phyloP scores from a whole-genome alignment of 2,888 invertebrate genomes.

The Chelonus formosanus region DNA sequence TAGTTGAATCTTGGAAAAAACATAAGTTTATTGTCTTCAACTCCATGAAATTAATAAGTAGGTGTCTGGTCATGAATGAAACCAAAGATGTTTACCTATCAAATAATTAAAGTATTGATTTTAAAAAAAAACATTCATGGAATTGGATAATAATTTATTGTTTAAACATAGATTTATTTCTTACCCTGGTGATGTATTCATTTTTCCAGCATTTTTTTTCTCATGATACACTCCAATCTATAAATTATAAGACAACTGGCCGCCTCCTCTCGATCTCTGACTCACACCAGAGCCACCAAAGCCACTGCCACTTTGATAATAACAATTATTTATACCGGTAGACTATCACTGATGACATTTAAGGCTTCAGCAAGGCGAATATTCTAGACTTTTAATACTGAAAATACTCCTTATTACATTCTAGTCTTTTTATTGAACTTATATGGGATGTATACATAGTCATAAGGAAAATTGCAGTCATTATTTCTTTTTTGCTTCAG shows the following conservation, averaged over 20 bases:
- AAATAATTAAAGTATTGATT: too few species aligned
- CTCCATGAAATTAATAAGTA: too few species aligned
- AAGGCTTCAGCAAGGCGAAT: conserved; percentile 45
- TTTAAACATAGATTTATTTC: too few species aligned
- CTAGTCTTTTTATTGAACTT: too few species aligned
- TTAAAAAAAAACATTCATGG: too few species aligned
- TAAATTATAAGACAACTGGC: conserved; percentile 55
- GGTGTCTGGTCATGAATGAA: too few species aligned
- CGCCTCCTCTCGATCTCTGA: conserved; percentile 45
- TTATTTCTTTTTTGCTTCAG: background rate
- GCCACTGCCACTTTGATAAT: conserved; percentile 54
- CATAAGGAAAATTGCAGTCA: background rate
- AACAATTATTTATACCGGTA: conserved; percentile 59
- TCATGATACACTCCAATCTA: conserved; percentile 55
- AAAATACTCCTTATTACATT: conserved; percentile 4
- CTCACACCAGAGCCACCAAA: conserved; percentile 40
- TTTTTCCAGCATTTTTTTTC: conserved; percentile 21
- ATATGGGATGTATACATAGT: background rate
- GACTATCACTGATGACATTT: conserved; percentile 59
- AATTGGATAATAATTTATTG: too few species aligned
- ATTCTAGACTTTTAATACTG: conserved; percentile 19
- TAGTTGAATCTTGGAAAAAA: too few species aligned
- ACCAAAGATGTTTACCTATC: too few species aligned
- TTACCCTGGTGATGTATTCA: background rate
- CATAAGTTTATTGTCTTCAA: too few species aligned